Evolutionary conservation across 2,888 invertebrate genomes (phyloP).

Genomic region (Blastobasis lacticolella): DNA sequence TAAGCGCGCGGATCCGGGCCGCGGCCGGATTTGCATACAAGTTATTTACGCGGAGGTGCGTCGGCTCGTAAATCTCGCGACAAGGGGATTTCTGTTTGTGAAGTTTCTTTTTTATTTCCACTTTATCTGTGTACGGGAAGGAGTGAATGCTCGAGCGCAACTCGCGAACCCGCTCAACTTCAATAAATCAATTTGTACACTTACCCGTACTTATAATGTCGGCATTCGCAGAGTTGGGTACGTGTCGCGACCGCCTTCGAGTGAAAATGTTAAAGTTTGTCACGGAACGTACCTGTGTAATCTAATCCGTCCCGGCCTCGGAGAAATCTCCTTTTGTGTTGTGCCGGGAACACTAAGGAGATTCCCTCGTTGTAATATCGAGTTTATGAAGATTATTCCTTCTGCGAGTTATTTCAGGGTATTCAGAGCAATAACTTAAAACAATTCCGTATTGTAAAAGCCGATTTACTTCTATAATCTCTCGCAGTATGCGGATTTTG

Average conservation of each 20-base stretch:
- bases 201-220: constrained; percentile 64
- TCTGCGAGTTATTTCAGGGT: neutral
- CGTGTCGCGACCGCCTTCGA: constrained; percentile 51
- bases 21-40: constrained; percentile 68
- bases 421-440: too few species aligned
- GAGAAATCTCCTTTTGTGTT: constrained; percentile 9
- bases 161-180: constrained; percentile 65
- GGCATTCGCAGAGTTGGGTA: constrained; percentile 39
- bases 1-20: neutral
- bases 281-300: constrained; percentile 21
- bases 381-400: constrained; percentile 5
- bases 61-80: constrained; percentile 70
- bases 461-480: too few species aligned
- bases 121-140: constrained; percentile 68
- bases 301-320: constrained; percentile 11
- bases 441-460: too few species aligned
- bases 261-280: constrained; percentile 44
- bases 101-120: constrained; percentile 71
- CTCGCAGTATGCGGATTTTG: too few species aligned
- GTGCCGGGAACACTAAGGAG: constrained; percentile 5
- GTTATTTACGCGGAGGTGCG: constrained; percentile 64
- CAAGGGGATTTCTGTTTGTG: constrained; percentile 72
- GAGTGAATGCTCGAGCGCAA: constrained; percentile 69
- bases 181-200: constrained; percentile 74
- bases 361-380: constrained; percentile 6